Evolutionary conservation across 2,113 vertebrate species (phyloP).

Genomic region (Sus scrofa): DNA sequence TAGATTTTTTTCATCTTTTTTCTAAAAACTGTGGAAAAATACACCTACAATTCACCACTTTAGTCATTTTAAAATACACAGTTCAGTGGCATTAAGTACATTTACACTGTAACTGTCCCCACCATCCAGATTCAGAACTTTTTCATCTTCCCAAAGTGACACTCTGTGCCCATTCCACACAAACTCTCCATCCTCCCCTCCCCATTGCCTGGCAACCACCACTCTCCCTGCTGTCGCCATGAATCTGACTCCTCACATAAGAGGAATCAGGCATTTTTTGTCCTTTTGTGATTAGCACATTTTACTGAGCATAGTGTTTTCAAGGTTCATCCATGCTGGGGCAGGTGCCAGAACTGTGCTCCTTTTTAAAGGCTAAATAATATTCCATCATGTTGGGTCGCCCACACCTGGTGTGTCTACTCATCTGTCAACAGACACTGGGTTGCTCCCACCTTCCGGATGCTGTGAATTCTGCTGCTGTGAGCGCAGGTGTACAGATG

Average conservation of each 20-base stretch:
- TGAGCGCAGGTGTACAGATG: neutral
- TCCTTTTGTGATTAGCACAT: neutral
- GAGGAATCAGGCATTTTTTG: accelerated
- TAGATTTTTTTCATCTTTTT: neutral
- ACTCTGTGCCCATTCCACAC: neutral
- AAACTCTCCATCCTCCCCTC: accelerated
- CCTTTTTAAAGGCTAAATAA: neutral
- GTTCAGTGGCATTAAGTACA: neutral
- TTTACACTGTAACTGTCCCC: neutral
- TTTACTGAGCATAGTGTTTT: accelerated
- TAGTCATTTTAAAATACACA: neutral
- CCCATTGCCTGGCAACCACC: no score
- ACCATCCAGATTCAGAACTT: neutral
- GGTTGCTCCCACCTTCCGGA: neutral
- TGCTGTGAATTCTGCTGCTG: neutral
- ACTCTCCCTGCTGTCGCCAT: no score
- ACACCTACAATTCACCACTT: neutral
- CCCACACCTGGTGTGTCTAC: no score
- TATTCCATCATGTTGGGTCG: accelerated
- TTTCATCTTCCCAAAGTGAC: neutral
- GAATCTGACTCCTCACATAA: neutral
- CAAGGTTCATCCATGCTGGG: accelerated
- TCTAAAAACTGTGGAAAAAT: neutral
- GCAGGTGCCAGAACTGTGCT: neutral
- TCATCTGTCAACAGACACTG: accelerated